These are phyloP conservation scores for Sebastes trivittatus DNA, from an alignment of 2,797 vertebrate species.

Conservation along the genomic window DNA sequence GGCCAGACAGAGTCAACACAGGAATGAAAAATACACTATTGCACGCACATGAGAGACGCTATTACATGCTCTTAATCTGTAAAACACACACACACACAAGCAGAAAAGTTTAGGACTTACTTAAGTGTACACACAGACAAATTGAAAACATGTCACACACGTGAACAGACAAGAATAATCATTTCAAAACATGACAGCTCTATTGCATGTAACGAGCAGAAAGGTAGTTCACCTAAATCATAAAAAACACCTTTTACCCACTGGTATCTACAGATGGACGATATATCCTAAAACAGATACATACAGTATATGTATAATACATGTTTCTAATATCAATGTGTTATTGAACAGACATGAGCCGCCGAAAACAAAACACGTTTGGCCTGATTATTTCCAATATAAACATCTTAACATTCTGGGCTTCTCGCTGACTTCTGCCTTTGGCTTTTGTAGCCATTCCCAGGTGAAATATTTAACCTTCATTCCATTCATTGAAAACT, in stretches of 20 bases:
- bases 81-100: not conserved
- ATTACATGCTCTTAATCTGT: not conserved
- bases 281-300: not conserved
- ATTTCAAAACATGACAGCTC: not conserved
- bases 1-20: slow-evolving; percentile 31
- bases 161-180: not conserved
- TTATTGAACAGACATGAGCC: not conserved
- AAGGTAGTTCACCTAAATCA: not conserved
- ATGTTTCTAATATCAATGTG: not conserved
- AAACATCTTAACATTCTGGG: not conserved
- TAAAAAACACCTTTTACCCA: not conserved
- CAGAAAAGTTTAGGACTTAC: not conserved
- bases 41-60: not conserved
- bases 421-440: not conserved
- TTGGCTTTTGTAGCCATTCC: not conserved
- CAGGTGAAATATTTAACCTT: not conserved
- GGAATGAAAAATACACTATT: not conserved
- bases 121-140: not conserved
- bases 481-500: not conserved
- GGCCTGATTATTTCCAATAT: not conserved
- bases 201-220: not conserved
- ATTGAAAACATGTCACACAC: not conserved
- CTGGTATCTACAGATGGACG: not conserved
- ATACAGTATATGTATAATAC: not conserved
- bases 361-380: not conserved